A percentile compares a stretch with the other conserved stretches of the same genome.
phyloP scores from a whole-genome alignment of 2,113 vertebrate species.

The Urocynchramus pylzowi region DNA sequence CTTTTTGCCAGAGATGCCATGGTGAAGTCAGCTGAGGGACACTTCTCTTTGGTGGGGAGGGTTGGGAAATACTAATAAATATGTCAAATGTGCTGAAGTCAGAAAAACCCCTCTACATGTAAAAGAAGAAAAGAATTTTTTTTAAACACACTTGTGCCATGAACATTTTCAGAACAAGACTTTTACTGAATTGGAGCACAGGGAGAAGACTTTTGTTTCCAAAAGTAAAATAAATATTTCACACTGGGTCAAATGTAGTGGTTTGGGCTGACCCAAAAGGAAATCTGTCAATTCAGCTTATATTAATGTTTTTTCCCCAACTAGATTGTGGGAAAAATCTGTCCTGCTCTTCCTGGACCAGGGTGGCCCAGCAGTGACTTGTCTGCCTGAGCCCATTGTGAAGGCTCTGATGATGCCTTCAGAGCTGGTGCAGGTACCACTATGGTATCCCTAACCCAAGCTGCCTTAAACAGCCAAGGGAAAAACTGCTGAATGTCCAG shows the following conservation, averaged over 20 bases:
- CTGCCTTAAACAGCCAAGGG: neutral
- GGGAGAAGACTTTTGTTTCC: neutral
- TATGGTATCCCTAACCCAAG: neutral
- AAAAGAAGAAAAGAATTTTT: neutral
- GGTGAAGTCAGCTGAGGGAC: neutral
- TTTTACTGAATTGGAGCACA: neutral
- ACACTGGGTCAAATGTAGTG: neutral
- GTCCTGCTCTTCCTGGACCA: neutral
- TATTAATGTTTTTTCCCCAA: neutral
- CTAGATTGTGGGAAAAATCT: fast-evolving
- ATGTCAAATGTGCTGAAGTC: neutral
- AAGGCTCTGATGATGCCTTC: neutral
- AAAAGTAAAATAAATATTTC: neutral
- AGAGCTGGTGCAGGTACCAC: neutral
- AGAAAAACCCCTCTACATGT: neutral
- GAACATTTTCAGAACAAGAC: neutral
- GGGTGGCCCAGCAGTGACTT: neutral
- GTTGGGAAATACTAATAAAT: neutral
- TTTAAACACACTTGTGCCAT: neutral
- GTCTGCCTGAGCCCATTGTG: neutral
- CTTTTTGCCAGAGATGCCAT: neutral
- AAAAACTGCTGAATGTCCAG: neutral
- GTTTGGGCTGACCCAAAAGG: neutral
- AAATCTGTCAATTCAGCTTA: neutral
- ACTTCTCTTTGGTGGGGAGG: neutral